Base-by-base conservation (phyloP, 2,113 vertebrate species). In the Dolichotis patagonum region DNA sequence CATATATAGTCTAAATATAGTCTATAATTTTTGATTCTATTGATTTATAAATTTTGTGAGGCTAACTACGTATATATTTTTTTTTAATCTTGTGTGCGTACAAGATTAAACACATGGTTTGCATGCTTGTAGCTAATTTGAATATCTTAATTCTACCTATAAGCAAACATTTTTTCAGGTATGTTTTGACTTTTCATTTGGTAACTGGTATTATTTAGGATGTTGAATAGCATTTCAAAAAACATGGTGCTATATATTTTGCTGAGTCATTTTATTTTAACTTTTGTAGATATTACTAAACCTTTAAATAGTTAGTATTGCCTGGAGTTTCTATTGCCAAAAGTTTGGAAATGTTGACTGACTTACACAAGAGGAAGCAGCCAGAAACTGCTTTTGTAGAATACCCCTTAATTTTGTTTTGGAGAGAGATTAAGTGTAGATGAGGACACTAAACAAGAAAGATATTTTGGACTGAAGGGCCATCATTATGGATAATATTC, bases 401-500 rank as follows among this genome's bases (percentile, higher is more conserved):
- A 94, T 94, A 93, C 60, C 85, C 96, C 41, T 60, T 97, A 90
- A 97, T 96, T 98, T 96, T 97, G 85, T 84, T 96, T 97, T 97
- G 92, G 78, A 95, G 82, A 88, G 60, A 95, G 75, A 82, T 49
- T 96, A 90, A 96, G 95, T 95, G 60, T 96, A 89, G 83, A 97
- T 93, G 43, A 97, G 97, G 93, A 96, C 90, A 94, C 85, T 93
- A 87, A 85, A 63, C 95, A 96, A 91, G 63, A 90, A 75, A 94
- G 95, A 96, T 92, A 97, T 97, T 97, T 98, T 98, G 95, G 85
- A 95, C 82, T 46, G 38, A 54, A 95, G 54, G 93, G 87, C 94
- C 96, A 84, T 98, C 92, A 97, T 97, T 97, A 96, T 90, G 78
- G 96, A 97, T 96, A 97, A 96, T 92, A 96, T 92, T 97, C 96